Evolutionary conservation across 2,113 vertebrate species (phyloP).

Genomic region (Melanocharis versteri): DNA sequence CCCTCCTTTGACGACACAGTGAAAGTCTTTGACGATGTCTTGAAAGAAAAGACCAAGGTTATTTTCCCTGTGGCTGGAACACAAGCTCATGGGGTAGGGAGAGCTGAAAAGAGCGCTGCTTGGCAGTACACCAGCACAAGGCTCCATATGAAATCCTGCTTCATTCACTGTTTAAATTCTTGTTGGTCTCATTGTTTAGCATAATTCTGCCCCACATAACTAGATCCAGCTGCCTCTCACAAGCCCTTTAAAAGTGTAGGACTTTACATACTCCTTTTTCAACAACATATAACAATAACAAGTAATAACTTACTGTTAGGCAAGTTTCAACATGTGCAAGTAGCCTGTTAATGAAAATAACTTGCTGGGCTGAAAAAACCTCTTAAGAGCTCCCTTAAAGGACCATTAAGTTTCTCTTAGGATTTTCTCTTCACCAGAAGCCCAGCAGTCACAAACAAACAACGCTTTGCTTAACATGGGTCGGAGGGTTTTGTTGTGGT

Average conservation of each 20-base stretch:
- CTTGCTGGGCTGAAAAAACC: background rate
- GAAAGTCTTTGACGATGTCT: background rate
- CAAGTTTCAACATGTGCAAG: background rate
- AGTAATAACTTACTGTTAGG: background rate
- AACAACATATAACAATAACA: background rate
- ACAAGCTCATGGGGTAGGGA: background rate
- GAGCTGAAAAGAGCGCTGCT: background rate
- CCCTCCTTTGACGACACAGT: background rate
- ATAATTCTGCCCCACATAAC: background rate
- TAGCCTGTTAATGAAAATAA: background rate
- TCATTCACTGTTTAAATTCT: background rate
- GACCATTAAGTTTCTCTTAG: background rate
- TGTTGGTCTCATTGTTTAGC: background rate
- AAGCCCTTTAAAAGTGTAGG: background rate
- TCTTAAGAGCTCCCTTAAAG: background rate
- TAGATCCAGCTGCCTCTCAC: background rate
- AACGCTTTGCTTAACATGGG: background rate
- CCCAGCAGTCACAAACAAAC: background rate
- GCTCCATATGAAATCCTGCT: background rate
- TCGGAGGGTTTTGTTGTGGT: background rate
- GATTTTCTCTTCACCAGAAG: background rate
- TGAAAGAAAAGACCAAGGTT: background rate
- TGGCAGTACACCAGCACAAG: background rate
- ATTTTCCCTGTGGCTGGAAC: background rate
- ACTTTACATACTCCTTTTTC: background rate